These are phyloP conservation scores for Ancistrus triradiatus DNA, from an alignment of 2,113 vertebrate species.

Conservation along the genomic window DNA sequence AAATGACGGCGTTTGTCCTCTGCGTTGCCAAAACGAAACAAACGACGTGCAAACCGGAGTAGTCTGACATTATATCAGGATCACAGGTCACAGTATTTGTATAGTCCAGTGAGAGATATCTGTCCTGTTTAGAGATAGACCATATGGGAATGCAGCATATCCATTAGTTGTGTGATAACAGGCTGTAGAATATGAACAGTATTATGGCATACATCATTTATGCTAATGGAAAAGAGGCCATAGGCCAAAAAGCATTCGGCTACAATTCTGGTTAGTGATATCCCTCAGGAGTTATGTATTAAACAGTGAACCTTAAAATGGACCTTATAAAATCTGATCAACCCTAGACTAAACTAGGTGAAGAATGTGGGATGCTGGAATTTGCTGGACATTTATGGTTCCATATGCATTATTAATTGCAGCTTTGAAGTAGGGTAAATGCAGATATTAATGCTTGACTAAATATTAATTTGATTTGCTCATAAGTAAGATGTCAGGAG, in stretches of 20 bases:
- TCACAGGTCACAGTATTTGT: not conserved
- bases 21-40: too few relatives aligned
- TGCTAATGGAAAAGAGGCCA: not conserved
- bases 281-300: constrained; percentile 1
- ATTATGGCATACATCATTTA: constrained; percentile 17
- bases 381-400: not conserved
- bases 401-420: too few relatives aligned
- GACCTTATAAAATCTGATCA: not conserved
- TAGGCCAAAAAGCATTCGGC: constrained; percentile 50
- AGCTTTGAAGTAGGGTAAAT: too few relatives aligned
- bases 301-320: not conserved
- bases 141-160: constrained; percentile 26
- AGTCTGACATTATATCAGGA: too few relatives aligned
- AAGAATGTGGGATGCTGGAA: not conserved
- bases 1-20: too few relatives aligned
- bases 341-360: not conserved
- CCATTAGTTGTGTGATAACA: not conserved
- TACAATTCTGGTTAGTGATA: constrained; percentile 15
- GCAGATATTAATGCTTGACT: too few relatives aligned
- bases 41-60: too few relatives aligned
- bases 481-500: too few relatives aligned
- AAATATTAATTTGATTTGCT: too few relatives aligned
- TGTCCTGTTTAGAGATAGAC: not conserved
- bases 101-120: not conserved
- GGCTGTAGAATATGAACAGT: not conserved